Percentiles rank a stretch among this genome's conserved stretches.
phyloP scores from a whole-genome alignment of 2,888 invertebrate genomes.

The Eristalis pertinax region DNA sequence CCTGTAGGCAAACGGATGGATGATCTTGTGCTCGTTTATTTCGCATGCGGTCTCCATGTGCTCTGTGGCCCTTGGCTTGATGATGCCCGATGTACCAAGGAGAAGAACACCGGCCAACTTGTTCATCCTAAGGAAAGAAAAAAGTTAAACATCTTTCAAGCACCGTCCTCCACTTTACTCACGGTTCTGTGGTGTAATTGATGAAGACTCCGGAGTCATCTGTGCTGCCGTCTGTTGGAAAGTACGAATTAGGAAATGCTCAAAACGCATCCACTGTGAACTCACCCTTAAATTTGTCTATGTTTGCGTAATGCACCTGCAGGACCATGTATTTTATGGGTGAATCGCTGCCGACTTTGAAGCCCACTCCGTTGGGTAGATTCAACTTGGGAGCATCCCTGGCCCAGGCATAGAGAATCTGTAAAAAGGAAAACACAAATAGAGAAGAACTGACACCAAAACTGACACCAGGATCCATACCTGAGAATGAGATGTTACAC shows the following conservation, averaged over 20 bases:
- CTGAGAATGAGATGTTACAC: conserved; percentile 85
- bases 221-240: conserved; percentile 85
- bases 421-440: conserved; percentile 66
- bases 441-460: neutral
- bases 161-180: conserved; percentile 79
- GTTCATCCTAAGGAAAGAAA: conserved; percentile 85
- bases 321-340: conserved; percentile 94
- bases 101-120: conserved; percentile 96
- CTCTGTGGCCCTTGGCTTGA: conserved; percentile 87
- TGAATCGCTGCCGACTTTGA: conserved; percentile 92
- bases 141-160: neutral
- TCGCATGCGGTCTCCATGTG: conserved; percentile 96
- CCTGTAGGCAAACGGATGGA: conserved; percentile 97
- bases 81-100: conserved; percentile 92
- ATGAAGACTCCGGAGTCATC: conserved; percentile 93
- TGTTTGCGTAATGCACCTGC: conserved; percentile 93
- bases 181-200: conserved; percentile 88
- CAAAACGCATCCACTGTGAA: neutral
- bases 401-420: conserved; percentile 98
- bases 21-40: conserved; percentile 89
- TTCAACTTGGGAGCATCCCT: conserved; percentile 92
- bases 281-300: conserved; percentile 85
- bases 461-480: conserved; percentile 65
- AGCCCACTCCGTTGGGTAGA: conserved; percentile 94
- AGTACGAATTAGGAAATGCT: neutral